These are phyloP conservation scores for Galeruca laticollis DNA, from an alignment of 2,888 invertebrate species.

Conservation along the genomic window DNA sequence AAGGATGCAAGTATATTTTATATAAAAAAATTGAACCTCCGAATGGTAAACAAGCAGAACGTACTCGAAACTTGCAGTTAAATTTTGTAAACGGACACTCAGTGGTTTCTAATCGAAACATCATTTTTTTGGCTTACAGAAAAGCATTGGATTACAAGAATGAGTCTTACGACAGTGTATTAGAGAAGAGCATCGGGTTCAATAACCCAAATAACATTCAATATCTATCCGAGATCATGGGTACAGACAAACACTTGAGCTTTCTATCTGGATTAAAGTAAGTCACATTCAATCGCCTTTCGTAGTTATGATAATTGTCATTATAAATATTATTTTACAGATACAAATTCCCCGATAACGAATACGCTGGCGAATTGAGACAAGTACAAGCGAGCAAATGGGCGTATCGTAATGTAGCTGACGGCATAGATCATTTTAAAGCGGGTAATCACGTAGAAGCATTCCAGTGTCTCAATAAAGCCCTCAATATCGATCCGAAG, in stretches of 20 bases:
- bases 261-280: conserved; percentile 80
- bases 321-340: conserved; percentile 64
- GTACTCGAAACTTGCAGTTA: too few species aligned
- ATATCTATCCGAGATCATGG: conserved; percentile 82
- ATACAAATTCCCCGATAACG: conserved; percentile 81
- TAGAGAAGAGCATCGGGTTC: conserved; percentile 87
- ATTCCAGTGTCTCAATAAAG: conserved; percentile 93
- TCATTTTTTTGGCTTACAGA: conserved; percentile 68
- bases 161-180: conserved; percentile 83
- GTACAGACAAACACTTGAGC: conserved; percentile 78
- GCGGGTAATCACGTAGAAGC: conserved; percentile 93
- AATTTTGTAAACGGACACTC: too few species aligned
- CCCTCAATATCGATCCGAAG: conserved; percentile 89
- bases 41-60: too few species aligned
- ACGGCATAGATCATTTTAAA: conserved; percentile 95
- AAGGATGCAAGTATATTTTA: too few species aligned
- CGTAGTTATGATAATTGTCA: not conserved
- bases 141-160: conserved; percentile 84
- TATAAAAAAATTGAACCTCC: too few species aligned
- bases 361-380: conserved; percentile 86
- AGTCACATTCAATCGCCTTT: conserved; percentile 51
- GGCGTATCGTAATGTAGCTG: conserved; percentile 93
- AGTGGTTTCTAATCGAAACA: conserved; percentile 25
- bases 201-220: conserved; percentile 91
- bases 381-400: conserved; percentile 93